Base-by-base conservation (phyloP, 2,113 vertebrate genomes). In the Acanthochromis polyacanthus region DNA sequence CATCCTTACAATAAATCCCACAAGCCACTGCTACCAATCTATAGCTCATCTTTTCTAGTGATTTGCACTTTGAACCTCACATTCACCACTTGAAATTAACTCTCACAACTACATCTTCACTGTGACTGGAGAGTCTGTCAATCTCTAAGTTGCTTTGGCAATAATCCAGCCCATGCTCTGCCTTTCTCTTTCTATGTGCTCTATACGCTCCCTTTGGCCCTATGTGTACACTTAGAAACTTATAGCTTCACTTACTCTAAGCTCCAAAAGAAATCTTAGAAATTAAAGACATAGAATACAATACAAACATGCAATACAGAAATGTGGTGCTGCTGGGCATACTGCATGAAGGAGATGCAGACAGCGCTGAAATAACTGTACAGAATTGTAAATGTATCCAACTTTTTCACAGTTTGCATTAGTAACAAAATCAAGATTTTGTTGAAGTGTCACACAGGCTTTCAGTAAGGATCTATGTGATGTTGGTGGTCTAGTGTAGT, bases 81-180 rank as follows among this genome's bases (percentile, higher is more conserved):
- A 67, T 76, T 83, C 59, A 85, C 32, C n/a, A 45, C 53, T 51
- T 8, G 5, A 48, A 76, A 17, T 78, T 52, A 76, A 46, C 62
- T 59, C 56, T n/a, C 30, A 60, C 59, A 46, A 62, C 14, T 70
- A 55, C 61, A 81, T 73, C 68, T 10, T 75, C 52, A 65, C 50
- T 36, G 58, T 15, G 4, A 55, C 56, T 32, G 57, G 60, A 50
- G 71, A 57, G 23, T 78, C 80, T 78, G 76, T 85, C 83, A 71
- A 59, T 89, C 75, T 81, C 51, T 56, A 61, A 70, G 70, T 71
- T 69, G 46, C 51, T 59, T 56, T 87, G 82, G 79, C 65, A 83
- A 62, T 4, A 46, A 55, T 83, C 80, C 71, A 70, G 25, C 48
- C 19, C 36, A 55, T 8, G 16, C 6, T 48, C 25, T 59, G 32